Evolutionary conservation across 2,797 vertebrate genomes (phyloP), one percentile per base, ranked within the genome.

Genomic region (Galagoides demidoff): DNA sequence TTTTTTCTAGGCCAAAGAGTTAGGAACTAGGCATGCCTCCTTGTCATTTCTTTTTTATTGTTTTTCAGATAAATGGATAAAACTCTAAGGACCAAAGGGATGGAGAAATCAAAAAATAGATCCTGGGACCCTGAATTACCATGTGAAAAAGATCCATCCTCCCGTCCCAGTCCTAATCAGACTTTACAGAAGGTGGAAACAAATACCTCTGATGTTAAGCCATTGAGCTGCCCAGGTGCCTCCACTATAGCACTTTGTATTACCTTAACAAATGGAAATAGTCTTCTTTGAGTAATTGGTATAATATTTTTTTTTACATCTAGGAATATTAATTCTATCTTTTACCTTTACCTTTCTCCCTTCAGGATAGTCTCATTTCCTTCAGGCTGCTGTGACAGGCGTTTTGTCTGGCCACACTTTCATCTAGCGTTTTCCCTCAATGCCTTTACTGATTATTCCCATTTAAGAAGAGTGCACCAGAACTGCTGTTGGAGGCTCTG

Each of bases 11-110:
- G 22, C 12, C 19, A 71, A 68, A 57, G 43, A 23, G 11, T 91
- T 91, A 73, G 68, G 23, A 95, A 59, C 2, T 73, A 79, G 16
- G 49, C 45, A 13, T 86, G 27, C 25, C 57, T 14, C 20, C 86
- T 87, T 57, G 19, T 6, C 27, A 87, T 76, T 93, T 85, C 16
- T 94, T 84, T 95, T 79, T 90, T 13, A 74, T 89, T 14, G 10
- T 92, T 81, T 90, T 2, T 59, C 22, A 83, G 29, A 55, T 90
- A 16, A 85, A 55, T 73, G 29, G 34, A 49, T 25, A 77, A 25
- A 66, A 55, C 63, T 82, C 10, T 71, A 85, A 88, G 29, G 52
- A 64, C 29, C 17, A 61, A 93, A 82, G 8, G 11, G 6, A 31
- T 66, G 14, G 49, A 81, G 29, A 52, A 78, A 14, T 81, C 43